Conservation (phyloP, 2,113 vertebrate genomes). For the Channa argus region DNA sequence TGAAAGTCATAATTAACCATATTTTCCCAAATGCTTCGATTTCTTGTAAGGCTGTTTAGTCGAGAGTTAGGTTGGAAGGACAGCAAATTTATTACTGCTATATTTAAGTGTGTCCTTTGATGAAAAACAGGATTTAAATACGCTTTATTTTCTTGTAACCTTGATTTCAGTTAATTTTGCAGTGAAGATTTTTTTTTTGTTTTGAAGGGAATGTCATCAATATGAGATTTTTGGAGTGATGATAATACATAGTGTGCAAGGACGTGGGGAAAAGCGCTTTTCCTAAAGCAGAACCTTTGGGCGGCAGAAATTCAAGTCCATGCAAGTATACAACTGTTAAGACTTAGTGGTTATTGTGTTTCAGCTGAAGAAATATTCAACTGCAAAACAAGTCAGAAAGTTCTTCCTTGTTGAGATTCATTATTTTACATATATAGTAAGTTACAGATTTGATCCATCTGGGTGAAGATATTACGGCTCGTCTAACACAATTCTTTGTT, state of each 20-base stretch:
- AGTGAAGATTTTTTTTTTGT: conserved; percentile 7
- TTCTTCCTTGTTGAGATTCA: too few species aligned
- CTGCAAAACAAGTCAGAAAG: too few species aligned
- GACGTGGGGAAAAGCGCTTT: conserved; percentile 34
- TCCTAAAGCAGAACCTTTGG: conserved; percentile 56
- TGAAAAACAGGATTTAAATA: not conserved
- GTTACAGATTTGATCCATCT: too few species aligned
- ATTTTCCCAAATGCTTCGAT: conserved; percentile 19
- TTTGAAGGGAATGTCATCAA: conserved; percentile 9
- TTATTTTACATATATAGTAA: too few species aligned
- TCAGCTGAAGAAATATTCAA: not conserved
- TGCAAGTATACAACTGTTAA: conserved; percentile 30
- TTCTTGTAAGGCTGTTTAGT: conserved; percentile 9
- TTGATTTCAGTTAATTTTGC: conserved; percentile 33
- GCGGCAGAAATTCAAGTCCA: conserved; percentile 44
- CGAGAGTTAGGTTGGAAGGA: conserved; percentile 4
- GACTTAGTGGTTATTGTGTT: not conserved
- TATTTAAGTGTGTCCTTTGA: conserved; percentile 1
- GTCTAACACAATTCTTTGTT: too few species aligned
- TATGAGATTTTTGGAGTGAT: conserved; percentile 6
- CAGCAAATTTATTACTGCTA: not conserved
- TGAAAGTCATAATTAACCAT: not conserved
- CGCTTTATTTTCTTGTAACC: not conserved
- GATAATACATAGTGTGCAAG: conserved; percentile 28
- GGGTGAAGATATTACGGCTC: too few species aligned